Base-by-base conservation (phyloP, 2,797 vertebrate genomes). In the Taeniopygia guttata region DNA sequence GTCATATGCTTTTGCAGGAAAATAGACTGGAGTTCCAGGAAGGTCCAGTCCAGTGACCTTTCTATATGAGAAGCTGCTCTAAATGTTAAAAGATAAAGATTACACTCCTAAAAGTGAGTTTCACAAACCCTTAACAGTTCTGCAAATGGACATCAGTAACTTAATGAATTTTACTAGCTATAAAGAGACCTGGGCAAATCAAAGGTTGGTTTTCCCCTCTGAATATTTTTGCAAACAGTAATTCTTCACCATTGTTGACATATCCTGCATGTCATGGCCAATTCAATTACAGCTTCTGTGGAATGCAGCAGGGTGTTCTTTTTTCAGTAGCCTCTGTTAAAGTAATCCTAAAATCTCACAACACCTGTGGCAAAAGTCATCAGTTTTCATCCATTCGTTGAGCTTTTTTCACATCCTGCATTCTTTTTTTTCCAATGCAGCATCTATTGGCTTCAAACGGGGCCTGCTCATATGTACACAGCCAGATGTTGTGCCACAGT, bases 381-480 rank as follows among this genome's bases (percentile, higher is more conserved):
- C 32, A 32, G 2, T 30, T 74, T 82, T 77, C 15, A 18, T n/a
- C 19, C 11, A 25, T 42, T 67, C 48, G 8, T 6, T 59, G 17
- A 30, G 5, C 2, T 32, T 63, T 72, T 34, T 59, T 42, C 5
- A 25, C 0, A 1, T 48, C 43, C 36, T 66, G 13, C 27, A 17
- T 77, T 55, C 25, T 38, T 81, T 60, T 38, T 63, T 76, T 10
- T 18, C 29, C 16, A 32, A 2, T 13, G 5, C 49, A 56, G 34
- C 38, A 66, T 19, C 27, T 60, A 9, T 30, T 36, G 23, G 11
- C 26, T 67, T 67, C 64, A 84, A 38, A 55, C 8, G 40, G 22
- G 14, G 17, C 25, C 42, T 74, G 14, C 11, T 2, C 0, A 5
- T n/a, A 74, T 2, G 5, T 45, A 32, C 29, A 60, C 20, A 58